Evolutionary conservation across 2,113 vertebrate genomes (phyloP).

Genomic region (Sinosuthora webbiana): DNA sequence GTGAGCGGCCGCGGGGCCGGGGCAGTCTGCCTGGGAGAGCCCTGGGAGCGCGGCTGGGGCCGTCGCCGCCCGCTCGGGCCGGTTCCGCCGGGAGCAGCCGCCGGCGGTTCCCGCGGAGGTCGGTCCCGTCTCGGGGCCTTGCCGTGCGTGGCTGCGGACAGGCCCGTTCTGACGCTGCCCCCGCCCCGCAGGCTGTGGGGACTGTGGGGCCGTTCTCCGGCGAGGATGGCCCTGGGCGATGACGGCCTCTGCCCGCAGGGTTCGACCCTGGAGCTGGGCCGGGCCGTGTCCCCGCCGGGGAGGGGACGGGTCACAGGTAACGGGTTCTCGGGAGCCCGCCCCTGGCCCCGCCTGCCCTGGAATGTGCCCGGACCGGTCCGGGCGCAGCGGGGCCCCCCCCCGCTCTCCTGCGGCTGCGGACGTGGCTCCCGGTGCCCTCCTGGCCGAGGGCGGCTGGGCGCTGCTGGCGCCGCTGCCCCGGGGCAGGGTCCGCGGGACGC

Average conservation of each 20-base stretch:
- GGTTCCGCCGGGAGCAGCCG: not conserved
- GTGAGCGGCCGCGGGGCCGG: not conserved
- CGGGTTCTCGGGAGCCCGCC: not conserved
- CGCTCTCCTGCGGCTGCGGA: not conserved
- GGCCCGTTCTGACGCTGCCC: not conserved
- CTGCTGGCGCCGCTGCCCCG: not conserved
- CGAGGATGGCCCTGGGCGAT: not conserved
- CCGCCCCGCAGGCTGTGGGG: not conserved
- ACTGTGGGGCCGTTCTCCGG: not conserved
- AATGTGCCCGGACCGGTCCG: not conserved
- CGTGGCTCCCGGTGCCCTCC: not conserved
- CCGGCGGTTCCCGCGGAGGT: not conserved
- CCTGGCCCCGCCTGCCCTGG: not conserved
- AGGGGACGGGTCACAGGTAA: not conserved
- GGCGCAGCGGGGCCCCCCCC: not conserved
- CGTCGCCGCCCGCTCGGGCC: not conserved
- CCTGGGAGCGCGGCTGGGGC: not conserved
- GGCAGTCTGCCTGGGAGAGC: not conserved
- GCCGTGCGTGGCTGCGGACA: not conserved
- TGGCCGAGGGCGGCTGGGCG: not conserved
- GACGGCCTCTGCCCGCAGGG: not conserved
- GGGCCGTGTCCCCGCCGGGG: not conserved
- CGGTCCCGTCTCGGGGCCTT: not conserved
- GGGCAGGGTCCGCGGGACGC: not conserved
- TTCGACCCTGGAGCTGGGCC: not conserved